A percentile compares a stretch with the other conserved stretches of the same genome.
Evolutionary conservation across 2,888 invertebrate genomes (phyloP).

Genomic region (Diogma glabrata): DNA sequence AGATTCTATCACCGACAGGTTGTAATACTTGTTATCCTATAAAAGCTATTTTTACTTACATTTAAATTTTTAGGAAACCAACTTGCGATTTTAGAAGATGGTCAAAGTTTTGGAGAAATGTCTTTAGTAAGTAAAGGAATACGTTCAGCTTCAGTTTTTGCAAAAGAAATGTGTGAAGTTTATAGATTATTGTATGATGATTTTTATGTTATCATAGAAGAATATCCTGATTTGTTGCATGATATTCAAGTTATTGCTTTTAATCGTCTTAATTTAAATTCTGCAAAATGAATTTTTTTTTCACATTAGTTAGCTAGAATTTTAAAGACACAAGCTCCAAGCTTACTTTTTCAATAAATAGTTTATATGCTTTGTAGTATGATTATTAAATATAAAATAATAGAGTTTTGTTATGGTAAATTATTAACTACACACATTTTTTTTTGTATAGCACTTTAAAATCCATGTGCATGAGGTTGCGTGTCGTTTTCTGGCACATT

Average conservation of each 20-base stretch:
- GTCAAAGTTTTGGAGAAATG: constrained; percentile 40
- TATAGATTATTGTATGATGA: constrained; percentile 28
- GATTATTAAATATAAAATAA: no score
- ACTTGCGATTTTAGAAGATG: constrained; percentile 31
- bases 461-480: no score
- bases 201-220: constrained; percentile 10
- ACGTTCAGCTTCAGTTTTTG: constrained; percentile 33
- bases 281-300: no score
- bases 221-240: neutral
- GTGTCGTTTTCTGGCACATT: no score
- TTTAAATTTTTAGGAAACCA: neutral
- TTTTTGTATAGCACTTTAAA: no score
- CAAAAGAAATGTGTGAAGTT: constrained; percentile 35
- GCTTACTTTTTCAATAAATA: no score
- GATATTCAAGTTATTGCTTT: constrained; percentile 9
- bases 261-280: constrained; percentile 4
- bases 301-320: no score
- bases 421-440: no score
- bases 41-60: neutral
- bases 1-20: constrained; percentile 25
- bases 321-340: no score
- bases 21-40: no score
- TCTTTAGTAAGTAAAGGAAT: constrained; percentile 32
- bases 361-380: no score
- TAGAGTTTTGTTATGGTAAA: no score